These are phyloP conservation scores for Andricus grossulariae DNA, from an alignment of 1,140 invertebrate genomes.

Conservation along the genomic window DNA sequence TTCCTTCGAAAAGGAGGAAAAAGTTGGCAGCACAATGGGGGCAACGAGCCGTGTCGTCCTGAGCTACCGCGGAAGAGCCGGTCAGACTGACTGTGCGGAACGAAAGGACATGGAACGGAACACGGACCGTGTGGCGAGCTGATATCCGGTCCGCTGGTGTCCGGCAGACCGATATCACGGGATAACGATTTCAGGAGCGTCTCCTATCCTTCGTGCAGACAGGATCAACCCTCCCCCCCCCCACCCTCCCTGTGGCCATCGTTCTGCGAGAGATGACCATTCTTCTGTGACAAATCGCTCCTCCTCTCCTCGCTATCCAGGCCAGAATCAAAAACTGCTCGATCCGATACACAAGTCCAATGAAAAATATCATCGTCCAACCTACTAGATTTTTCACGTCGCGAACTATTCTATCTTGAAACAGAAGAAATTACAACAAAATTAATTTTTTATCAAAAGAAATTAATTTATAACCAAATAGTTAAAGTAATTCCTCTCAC, in stretches of 20 bases:
- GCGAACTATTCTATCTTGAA: neutral
- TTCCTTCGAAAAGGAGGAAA: slow-evolving; percentile 43
- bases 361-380: slow-evolving; percentile 4
- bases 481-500: no score
- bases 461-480: no score
- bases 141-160: slow-evolving; percentile 49
- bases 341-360: slow-evolving; percentile 21
- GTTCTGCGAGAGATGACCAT: slow-evolving; percentile 46
- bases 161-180: slow-evolving; percentile 44
- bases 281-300: slow-evolving; percentile 42
- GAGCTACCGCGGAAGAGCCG: slow-evolving; percentile 51
- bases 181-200: slow-evolving; percentile 48
- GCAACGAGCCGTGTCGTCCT: slow-evolving; percentile 59
- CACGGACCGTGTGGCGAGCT: slow-evolving; percentile 44
- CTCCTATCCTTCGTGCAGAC: slow-evolving; percentile 39
- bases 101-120: slow-evolving; percentile 59
- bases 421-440: no score
- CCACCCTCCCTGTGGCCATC: no score
- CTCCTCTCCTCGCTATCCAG: slow-evolving; percentile 22
- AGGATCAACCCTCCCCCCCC: slow-evolving; percentile 34
- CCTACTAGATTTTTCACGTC: neutral
- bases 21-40: slow-evolving; percentile 55
- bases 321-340: slow-evolving; percentile 9
- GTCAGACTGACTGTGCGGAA: slow-evolving; percentile 55
- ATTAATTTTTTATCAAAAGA: no score